These are phyloP conservation scores for Hylaeus volcanicus DNA, from an alignment of 1,140 invertebrate species.

Conservation along the genomic window DNA sequence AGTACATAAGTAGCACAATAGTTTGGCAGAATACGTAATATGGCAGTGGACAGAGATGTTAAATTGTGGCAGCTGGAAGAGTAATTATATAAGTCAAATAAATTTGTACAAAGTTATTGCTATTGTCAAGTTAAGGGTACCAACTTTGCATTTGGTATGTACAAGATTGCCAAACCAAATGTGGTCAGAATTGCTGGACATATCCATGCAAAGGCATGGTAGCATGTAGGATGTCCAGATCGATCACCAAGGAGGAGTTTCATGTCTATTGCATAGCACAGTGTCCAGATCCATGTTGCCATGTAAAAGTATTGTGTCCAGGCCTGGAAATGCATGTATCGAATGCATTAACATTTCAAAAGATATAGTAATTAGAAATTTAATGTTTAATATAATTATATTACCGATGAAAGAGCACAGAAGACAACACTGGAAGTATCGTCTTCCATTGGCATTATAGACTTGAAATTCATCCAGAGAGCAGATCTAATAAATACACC, in stretches of 20 bases:
- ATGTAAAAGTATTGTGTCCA: conserved; percentile 93
- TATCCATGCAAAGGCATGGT: conserved; percentile 87
- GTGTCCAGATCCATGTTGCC: conserved; percentile 91
- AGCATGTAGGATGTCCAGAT: conserved; percentile 81
- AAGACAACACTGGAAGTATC: conserved; percentile 85
- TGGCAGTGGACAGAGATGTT: conserved; percentile 81
- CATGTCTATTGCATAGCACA: conserved; percentile 91
- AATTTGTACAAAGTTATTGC: neutral
- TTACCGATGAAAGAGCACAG: conserved; percentile 88
- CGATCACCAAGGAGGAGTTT: conserved; percentile 84
- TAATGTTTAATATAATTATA: conserved; percentile 41
- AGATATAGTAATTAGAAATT: neutral
- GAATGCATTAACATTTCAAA: neutral
- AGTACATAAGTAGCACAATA: conserved; percentile 89
- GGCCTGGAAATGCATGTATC: conserved; percentile 81
- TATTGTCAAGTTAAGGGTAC: conserved; percentile 53
- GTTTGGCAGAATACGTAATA: conserved; percentile 88
- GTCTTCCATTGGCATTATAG: conserved; percentile 84
- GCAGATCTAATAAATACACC: conserved; percentile 87
- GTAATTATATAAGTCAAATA: conserved; percentile 9
- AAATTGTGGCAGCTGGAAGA: conserved; percentile 87
- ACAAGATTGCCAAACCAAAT: conserved; percentile 86
- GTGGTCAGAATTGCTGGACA: conserved; percentile 85
- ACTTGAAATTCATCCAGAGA: conserved; percentile 86
- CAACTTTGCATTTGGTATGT: conserved; percentile 89